Base-by-base conservation (phyloP, 2,888 invertebrate species). In the Oscheius myriophilus region DNA sequence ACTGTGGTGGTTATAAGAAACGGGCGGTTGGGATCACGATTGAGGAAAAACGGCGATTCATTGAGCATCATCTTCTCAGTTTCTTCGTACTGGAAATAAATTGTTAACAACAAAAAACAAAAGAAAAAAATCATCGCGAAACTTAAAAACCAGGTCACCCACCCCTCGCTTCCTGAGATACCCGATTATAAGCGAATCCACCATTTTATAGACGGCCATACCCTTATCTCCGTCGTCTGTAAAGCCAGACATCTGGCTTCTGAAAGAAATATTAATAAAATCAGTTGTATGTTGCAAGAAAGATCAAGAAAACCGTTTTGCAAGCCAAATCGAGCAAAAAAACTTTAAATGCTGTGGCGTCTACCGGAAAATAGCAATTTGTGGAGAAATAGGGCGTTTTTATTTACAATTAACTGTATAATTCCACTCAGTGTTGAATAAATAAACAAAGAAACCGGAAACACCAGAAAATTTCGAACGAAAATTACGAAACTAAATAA, bases 81-180 rank as follows among this genome's bases (percentile, higher is more conserved):
- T n/a, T 61, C 49, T 49, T 46, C 26, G 26, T 61, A 61, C 61
- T 61, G 49, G 33, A 61, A 25, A 33, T 6, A 26, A 1, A 33
- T 23, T 7, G 11, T 18, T 16, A 11, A 49, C 11, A 49, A 49
- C 14, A 26, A 1, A 25, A 0, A 3, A 16, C 2, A n/a, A 49
- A 46, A 42, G 41, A 33, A 6, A 33, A 33, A 33, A 33, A 33
- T 9, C 3, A 33, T 3, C 33, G n/a, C n/a, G n/a, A 33, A 33
- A 33, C 33, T 6, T 33, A 9, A 33, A 33, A 33, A 33, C 3
- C 9, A 9, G 9, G 4, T 9, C 3, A 57, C 39, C 1, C 39
- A 61, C 61, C 25, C 49, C 26, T 33, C 61, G 25, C 1, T 39
- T 18, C n/a, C 25, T 26, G n/a, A 61, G 39, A 49, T 61, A 61